phyloP scores from a whole-genome alignment of 2,888 invertebrate genomes.

The Reticulitermes lucifugus region DNA sequence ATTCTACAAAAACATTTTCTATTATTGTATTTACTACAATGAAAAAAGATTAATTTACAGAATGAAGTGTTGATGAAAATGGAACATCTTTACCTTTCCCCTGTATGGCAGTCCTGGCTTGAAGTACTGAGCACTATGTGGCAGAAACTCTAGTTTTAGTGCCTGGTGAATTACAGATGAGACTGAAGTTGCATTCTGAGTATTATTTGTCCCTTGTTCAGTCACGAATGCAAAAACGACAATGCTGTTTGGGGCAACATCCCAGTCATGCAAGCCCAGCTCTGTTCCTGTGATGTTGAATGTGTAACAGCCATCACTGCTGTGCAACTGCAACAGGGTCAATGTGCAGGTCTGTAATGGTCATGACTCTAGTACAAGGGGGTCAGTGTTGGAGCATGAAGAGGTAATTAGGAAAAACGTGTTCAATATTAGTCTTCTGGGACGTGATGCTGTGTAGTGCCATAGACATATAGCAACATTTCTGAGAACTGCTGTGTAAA shows the following conservation, averaged over 20 bases:
- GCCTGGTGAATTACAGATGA: slow-evolving; percentile 70
- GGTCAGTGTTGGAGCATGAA: not conserved
- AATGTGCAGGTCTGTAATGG: not conserved
- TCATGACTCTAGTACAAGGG: not conserved
- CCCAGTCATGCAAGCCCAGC: slow-evolving; percentile 60
- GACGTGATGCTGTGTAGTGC: too few relatives aligned
- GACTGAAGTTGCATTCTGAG: slow-evolving; percentile 72
- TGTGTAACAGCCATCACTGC: slow-evolving; percentile 60
- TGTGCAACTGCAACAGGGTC: slow-evolving; percentile 47
- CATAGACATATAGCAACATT: too few relatives aligned
- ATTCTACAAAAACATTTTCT: too few relatives aligned
- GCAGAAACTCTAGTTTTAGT: slow-evolving; percentile 70
- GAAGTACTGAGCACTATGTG: slow-evolving; percentile 70
- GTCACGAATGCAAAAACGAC: slow-evolving; percentile 62
- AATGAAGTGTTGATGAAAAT: too few relatives aligned
- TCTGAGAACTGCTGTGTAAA: too few relatives aligned
- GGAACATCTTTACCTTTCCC: slow-evolving; percentile 66
- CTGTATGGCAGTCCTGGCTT: slow-evolving; percentile 79
- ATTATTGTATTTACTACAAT: too few relatives aligned
- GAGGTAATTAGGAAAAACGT: too few relatives aligned
- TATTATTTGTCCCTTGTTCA: slow-evolving; percentile 74
- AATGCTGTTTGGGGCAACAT: slow-evolving; percentile 60
- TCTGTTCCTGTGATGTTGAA: slow-evolving; percentile 60
- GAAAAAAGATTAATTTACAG: too few relatives aligned
- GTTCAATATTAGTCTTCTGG: too few relatives aligned